Evolutionary conservation across 1,140 invertebrate genomes (phyloP).

Genomic region (Globodera rostochiensis): DNA sequence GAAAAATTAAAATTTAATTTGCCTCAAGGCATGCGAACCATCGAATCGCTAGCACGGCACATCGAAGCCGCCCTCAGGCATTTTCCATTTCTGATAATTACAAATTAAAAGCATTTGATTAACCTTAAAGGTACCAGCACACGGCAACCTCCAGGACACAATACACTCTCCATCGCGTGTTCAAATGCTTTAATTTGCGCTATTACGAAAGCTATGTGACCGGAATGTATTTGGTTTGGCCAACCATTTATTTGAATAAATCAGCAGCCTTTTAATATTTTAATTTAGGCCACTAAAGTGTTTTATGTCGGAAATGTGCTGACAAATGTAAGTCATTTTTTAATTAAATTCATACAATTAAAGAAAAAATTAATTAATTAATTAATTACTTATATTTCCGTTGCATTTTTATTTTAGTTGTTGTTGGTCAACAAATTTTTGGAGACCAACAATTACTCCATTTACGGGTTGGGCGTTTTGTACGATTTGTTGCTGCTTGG

Average conservation of each 20-base stretch:
- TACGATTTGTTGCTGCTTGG: constrained; percentile 59
- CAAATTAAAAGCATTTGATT: background rate
- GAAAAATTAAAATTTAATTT: background rate
- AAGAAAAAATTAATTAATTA: too few species aligned
- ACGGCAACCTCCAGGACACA: constrained; percentile 65
- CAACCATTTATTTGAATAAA: background rate
- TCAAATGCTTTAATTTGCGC: constrained; percentile 65
- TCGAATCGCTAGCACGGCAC: constrained; percentile 62
- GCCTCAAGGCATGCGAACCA: constrained; percentile 54
- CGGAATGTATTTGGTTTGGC: constrained; percentile 58
- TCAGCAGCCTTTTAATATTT: background rate
- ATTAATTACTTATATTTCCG: background rate
- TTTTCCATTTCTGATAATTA: constrained; percentile 8
- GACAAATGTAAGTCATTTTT: constrained; percentile 41
- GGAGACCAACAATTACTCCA: constrained; percentile 68
- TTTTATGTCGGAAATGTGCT: constrained; percentile 69
- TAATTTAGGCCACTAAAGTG: constrained; percentile 68
- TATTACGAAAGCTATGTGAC: constrained; percentile 65
- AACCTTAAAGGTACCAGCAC: constrained; percentile 58
- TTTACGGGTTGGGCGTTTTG: constrained; percentile 63
- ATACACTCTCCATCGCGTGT: constrained; percentile 65
- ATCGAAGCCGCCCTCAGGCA: constrained; percentile 62
- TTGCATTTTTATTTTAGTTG: constrained; percentile 39
- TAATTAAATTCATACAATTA: too few species aligned
- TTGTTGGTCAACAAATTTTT: constrained; percentile 70